Evolutionary conservation across 1,140 invertebrate genomes (phyloP).

Genomic region (Zaprionus tsacasi): DNA sequence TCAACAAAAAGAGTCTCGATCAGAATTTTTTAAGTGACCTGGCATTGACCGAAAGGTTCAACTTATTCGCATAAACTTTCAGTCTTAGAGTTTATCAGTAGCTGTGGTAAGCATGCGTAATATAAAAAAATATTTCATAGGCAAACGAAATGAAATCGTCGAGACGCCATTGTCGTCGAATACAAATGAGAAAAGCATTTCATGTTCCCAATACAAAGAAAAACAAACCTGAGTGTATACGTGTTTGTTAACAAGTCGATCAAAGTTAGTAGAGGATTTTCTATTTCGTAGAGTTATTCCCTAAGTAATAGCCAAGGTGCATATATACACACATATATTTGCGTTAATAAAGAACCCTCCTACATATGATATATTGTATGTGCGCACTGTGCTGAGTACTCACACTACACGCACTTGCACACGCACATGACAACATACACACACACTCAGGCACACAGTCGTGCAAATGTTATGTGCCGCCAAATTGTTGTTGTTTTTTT

Average conservation of each 20-base stretch:
- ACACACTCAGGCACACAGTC: background rate
- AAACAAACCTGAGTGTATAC: background rate
- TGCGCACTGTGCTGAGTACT: background rate
- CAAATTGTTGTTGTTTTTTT: background rate
- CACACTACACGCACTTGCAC: background rate
- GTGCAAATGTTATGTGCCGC: too few species aligned
- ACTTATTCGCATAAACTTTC: background rate
- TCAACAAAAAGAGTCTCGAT: background rate
- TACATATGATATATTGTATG: too few species aligned
- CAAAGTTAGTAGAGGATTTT: background rate
- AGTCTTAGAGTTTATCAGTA: background rate
- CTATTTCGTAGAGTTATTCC: background rate
- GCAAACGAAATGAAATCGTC: background rate
- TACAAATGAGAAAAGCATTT: background rate
- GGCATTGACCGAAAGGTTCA: background rate
- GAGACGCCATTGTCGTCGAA: conserved; percentile 1
- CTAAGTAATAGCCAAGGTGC: too few species aligned
- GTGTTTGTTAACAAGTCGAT: background rate
- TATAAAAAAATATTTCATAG: conserved; percentile 1
- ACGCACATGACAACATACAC: background rate
- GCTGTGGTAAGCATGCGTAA: conserved; percentile 9
- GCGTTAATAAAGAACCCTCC: too few species aligned
- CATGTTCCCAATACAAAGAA: background rate
- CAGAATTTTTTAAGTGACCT: background rate
- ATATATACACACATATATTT: too few species aligned